Evolutionary conservation across 2,888 invertebrate genomes (phyloP), one percentile per base, ranked within the genome.

Genomic region (Coenonympha glycerion): DNA sequence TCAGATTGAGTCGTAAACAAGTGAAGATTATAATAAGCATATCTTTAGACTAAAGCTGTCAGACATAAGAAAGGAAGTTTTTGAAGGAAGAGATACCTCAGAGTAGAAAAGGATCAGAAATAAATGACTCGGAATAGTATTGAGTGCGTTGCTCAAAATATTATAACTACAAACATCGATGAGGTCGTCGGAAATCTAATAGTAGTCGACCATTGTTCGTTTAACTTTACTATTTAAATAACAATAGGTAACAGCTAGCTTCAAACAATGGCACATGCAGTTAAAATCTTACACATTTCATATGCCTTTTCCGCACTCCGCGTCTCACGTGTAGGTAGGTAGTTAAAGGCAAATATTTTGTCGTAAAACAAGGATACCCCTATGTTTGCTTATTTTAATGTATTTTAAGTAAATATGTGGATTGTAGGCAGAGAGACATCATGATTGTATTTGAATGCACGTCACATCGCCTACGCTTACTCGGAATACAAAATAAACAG

Each of bases 291-390:
- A 30, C 41, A 41, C 41, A 30, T 30, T 41, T 41, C 41, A 41
- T 41, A 6, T 18, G 30, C 19, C 41, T 41, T 41, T 41, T 41
- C 28, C 41, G 19, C 19, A 46, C 26, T 40, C 33, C 40, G 28
- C 39, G 24, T 24, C 39, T 42, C 24, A 19, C 31, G 22, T 45
- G 13, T 22, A 31, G 22, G 15, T 52, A 48, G 33, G 33, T 22
- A 41, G 28, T 28, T 19, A 37, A 46, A 40, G 16, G 28, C 21
- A 51, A 48, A 51, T 37, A 41, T 51, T 51, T 51, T 31, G 6
- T 11, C 24, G 18, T 37, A 19, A 54, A 48, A 51, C 51, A 54
- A 51, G 31, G 19, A 48, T 48, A 44, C 40, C n/a, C 21, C 11
- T 26, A 22, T 47, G 28, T 44, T 51, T 48, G 30, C 44, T 5